Evolutionary conservation across 2,888 invertebrate species (phyloP).

Genomic region (Epiperipatus broadwayi): DNA sequence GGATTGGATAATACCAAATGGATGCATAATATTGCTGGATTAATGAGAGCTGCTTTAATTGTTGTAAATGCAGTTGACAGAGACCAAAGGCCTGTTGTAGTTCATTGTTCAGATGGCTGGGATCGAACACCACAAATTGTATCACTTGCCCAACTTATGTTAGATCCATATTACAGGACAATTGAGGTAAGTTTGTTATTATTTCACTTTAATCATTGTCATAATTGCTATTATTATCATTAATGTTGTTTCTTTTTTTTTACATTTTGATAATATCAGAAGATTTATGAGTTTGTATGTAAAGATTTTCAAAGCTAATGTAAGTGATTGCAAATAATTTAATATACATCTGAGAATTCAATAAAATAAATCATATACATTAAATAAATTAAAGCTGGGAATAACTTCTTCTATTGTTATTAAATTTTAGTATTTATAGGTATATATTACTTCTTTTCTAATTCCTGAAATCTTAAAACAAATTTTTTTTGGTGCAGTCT

Average conservation of each 20-base stretch:
- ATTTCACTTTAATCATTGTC: too few relatives aligned
- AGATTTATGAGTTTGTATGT: not conserved
- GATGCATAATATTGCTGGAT: slow-evolving; percentile 69
- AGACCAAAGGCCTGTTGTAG: slow-evolving; percentile 69
- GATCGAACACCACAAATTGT: slow-evolving; percentile 94
- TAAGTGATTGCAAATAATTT: too few relatives aligned
- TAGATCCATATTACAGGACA: slow-evolving; percentile 87
- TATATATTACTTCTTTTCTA: too few relatives aligned
- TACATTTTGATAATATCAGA: not conserved
- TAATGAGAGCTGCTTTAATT: slow-evolving; percentile 57
- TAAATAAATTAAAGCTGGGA: too few relatives aligned
- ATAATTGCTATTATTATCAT: too few relatives aligned
- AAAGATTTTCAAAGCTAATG: too few relatives aligned
- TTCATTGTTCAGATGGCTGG: slow-evolving; percentile 98
- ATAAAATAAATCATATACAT: too few relatives aligned
- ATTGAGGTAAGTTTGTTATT: slow-evolving; percentile 42
- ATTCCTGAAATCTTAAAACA: too few relatives aligned
- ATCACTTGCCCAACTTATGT: slow-evolving; percentile 68
- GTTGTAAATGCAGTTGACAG: slow-evolving; percentile 48
- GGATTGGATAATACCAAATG: slow-evolving; percentile 71
- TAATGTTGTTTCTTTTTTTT: not conserved
- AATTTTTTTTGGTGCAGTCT: too few relatives aligned
- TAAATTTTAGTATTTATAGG: too few relatives aligned
- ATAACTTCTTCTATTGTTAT: too few relatives aligned
- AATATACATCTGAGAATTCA: too few relatives aligned